Evolutionary conservation across 2,888 invertebrate species (phyloP).

Genomic region (Palloptera scutellata): DNA sequence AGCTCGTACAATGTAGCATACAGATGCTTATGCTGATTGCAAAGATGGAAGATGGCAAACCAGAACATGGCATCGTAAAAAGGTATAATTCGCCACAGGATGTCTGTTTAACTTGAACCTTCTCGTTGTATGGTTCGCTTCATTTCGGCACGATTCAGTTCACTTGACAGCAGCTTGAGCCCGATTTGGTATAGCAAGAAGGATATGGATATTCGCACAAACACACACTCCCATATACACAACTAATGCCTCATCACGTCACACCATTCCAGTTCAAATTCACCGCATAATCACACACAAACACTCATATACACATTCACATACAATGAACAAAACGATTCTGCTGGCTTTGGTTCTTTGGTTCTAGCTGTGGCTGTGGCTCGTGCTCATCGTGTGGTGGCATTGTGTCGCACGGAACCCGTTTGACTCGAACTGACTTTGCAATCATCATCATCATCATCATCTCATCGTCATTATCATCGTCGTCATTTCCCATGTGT

Average conservation of each 20-base stretch:
- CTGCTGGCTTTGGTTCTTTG: neutral
- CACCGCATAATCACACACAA: conserved; percentile 28
- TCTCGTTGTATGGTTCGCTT: conserved; percentile 27
- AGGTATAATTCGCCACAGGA: conserved; percentile 59
- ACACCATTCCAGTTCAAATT: conserved; percentile 20
- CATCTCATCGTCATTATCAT: conserved; percentile 10
- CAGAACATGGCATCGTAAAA: conserved; percentile 49
- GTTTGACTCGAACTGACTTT: conserved; percentile 27
- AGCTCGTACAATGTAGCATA: conserved; percentile 6
- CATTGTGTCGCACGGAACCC: conserved; percentile 13
- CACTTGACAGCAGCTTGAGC: conserved; percentile 45
- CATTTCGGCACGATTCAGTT: conserved; percentile 43
- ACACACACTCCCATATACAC: conserved; percentile 11
- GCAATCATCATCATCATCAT: conserved; percentile 12
- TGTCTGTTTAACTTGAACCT: conserved; percentile 56
- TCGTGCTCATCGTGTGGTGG: conserved; percentile 13
- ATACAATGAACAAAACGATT: neutral
- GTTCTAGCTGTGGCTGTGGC: neutral
- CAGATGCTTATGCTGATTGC: conserved; percentile 30
- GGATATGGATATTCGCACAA: neutral
- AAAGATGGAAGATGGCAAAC: conserved; percentile 34
- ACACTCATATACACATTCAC: conserved; percentile 12
- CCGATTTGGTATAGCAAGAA: neutral
- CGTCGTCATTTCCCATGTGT: conserved; percentile 27
- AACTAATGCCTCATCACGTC: conserved; percentile 13